phyloP scores from a whole-genome alignment of 1,140 invertebrate genomes.

The Palaemon carinicauda region DNA sequence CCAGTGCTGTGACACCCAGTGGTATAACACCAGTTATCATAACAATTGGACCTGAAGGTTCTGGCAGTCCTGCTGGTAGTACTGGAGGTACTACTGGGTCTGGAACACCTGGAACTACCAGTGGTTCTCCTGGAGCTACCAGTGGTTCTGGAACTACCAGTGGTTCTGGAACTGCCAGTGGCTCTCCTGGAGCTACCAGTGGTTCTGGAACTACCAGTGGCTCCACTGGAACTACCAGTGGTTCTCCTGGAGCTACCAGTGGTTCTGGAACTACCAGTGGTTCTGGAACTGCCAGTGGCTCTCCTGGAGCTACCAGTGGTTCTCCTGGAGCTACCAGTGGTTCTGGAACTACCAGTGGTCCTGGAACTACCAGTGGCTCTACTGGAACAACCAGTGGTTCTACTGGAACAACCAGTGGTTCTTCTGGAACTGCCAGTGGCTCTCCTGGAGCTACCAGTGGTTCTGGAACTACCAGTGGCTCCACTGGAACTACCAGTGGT shows the following conservation, averaged over 20 bases:
- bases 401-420: no score
- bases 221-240: no score
- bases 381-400: no score
- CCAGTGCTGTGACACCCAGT: not conserved
- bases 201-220: not conserved
- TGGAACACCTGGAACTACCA: not conserved
- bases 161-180: not conserved
- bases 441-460: no score
- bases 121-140: not conserved
- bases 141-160: not conserved
- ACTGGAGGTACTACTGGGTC: not conserved
- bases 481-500: no score
- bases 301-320: not conserved
- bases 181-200: not conserved
- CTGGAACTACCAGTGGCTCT: not conserved
- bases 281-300: not conserved
- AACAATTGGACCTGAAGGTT: not conserved
- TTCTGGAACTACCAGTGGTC: not conserved
- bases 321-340: not conserved
- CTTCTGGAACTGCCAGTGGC: no score
- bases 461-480: no score
- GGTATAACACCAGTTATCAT: not conserved
- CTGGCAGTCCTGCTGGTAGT: not conserved
- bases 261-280: no score
- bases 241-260: no score